phyloP scores from a whole-genome alignment of 2,797 vertebrate genomes.

The Alosa sapidissima region DNA sequence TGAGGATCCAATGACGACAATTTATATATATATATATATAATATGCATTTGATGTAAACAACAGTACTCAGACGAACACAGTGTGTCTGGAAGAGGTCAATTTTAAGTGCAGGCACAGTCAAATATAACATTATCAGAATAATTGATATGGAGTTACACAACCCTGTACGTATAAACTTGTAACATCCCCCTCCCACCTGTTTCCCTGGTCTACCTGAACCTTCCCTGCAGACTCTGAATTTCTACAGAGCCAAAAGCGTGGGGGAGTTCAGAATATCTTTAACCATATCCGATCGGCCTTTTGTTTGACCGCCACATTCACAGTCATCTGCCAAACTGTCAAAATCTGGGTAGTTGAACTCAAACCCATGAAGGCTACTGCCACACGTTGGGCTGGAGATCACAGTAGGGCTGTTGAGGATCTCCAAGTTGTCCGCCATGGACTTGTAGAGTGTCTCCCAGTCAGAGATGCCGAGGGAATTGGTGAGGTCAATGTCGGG shows the following conservation, averaged over 20 bases:
- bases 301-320: conserved; percentile 73
- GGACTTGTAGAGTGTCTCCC: conserved; percentile 91
- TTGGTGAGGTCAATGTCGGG: conserved; percentile 91
- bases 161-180: conserved; percentile 45
- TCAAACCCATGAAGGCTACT: conserved; percentile 86
- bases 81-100: conserved; percentile 78
- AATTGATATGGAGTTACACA: conserved; percentile 58
- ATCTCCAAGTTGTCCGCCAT: conserved; percentile 86
- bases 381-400: conserved; percentile 86
- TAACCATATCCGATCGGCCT: conserved; percentile 77
- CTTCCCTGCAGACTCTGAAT: background rate
- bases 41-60: conserved; percentile 87
- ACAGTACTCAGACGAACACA: conserved; percentile 75
- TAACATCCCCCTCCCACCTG: background rate
- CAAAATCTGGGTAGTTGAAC: conserved; percentile 87
- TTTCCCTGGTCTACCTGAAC: background rate
- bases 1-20: conserved; percentile 81
- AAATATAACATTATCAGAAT: conserved; percentile 57
- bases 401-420: conserved; percentile 84
- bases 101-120: conserved; percentile 62
- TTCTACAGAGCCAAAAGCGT: conserved; percentile 91
- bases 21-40: conserved; percentile 71
- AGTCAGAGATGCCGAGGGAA: conserved; percentile 89
- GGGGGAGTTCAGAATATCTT: conserved; percentile 90
- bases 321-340: conserved; percentile 72